Evolutionary conservation across 2,113 vertebrate species (phyloP).

Genomic region (Mus spicilegus): DNA sequence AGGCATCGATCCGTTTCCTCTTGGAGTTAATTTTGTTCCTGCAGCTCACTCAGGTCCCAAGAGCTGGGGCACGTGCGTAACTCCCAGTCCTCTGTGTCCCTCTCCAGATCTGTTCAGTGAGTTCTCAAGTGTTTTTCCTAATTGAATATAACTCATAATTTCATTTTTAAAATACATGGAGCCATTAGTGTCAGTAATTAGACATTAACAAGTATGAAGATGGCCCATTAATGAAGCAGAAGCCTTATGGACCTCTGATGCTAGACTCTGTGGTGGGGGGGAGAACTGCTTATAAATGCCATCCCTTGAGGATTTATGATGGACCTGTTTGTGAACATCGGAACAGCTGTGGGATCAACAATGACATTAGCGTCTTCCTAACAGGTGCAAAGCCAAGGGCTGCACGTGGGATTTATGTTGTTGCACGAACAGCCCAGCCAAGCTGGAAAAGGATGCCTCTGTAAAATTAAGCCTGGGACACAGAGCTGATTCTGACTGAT

Average conservation of each 20-base stretch:
- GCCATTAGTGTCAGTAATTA: conserved; percentile 87
- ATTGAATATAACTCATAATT: conserved; percentile 86
- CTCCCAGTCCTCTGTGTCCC: conserved; percentile 78
- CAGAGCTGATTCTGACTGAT: no score
- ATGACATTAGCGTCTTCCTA: conserved; percentile 80
- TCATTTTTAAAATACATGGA: conserved; percentile 84
- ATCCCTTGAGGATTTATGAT: conserved; percentile 77
- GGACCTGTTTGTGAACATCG: conserved; percentile 77
- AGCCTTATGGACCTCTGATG: conserved; percentile 77
- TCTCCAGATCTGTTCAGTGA: conserved; percentile 83
- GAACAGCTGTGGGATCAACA: conserved; percentile 63
- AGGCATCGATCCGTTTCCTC: conserved; percentile 81
- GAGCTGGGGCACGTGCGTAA: conserved; percentile 77
- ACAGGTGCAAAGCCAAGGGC: conserved; percentile 56
- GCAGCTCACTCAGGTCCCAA: conserved; percentile 76
- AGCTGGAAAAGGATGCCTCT: neutral
- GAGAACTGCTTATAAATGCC: conserved; percentile 74
- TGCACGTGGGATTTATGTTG: conserved; percentile 64
- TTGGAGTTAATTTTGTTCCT: conserved; percentile 79
- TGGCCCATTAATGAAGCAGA: conserved; percentile 87
- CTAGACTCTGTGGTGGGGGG: conserved; percentile 37
- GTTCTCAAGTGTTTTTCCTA: conserved; percentile 84
- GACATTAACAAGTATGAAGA: conserved; percentile 86
- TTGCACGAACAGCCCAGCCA: conserved; percentile 35
- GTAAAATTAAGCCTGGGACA: neutral